Evolutionary conservation across 1,140 invertebrate genomes (phyloP), one percentile per base, ranked within the genome.

Genomic region (Notospermus geniculatus): DNA sequence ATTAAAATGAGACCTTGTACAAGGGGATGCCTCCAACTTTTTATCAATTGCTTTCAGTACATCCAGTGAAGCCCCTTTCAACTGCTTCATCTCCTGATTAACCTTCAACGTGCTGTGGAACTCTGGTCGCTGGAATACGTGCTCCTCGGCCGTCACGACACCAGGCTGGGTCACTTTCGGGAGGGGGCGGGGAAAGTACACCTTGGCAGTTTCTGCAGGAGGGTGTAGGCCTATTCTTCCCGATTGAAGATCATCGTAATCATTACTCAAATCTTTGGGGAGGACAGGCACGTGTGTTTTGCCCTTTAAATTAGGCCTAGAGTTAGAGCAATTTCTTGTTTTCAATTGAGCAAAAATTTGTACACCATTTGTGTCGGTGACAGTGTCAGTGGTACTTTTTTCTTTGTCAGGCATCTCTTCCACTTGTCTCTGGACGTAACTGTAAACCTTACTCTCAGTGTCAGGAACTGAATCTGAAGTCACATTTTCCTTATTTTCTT

Each of bases 31-130:
- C 45, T 66, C 45, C 9, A 76, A 57, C 54, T 66, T 69, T 23
- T 60, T 60, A 23, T 71, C 62, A 39, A 76, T 46, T 39, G 71
- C 69, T 52, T 65, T 65, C 30, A 57, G 52, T 1, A 75, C 56
- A 66, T 77, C 68, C 0, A 71, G 62, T 9, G 65, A 46, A 39
- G 58, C 46, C 0, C 59, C 63, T 30, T 66, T 69, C 9, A 23
- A 76, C 46, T 61, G 59, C 36, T 72, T 66, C 55, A 75, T 61
- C 55, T 74, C 71, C 32, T 64, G 52, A 11, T 66, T 62, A 11
- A 76, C 61, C 57, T 70, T 70, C 32, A 77, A 53, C 2, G 74
- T 73, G 27, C 69, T 76, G 55, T 76, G 74, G 45, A 71, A 77
- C 54, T 77, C 75, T 23, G 75, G 75, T 19, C 71, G 45, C 7